phyloP scores from a whole-genome alignment of 2,888 invertebrate species.

The Ornithoptera priamus region DNA sequence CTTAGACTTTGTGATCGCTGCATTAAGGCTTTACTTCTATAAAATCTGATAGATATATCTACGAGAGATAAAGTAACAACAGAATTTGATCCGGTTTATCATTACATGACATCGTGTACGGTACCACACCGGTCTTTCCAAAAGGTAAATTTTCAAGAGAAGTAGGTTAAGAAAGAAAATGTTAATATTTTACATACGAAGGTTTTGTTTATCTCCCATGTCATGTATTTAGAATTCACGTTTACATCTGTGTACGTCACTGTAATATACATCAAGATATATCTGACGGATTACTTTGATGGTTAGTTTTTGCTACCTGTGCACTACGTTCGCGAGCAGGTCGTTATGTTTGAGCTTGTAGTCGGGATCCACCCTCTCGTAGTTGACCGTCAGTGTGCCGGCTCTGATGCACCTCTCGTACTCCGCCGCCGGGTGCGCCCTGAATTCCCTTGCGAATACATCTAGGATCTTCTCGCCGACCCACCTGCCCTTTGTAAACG shows the following conservation, averaged over 20 bases:
- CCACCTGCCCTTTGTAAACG: conserved; percentile 98
- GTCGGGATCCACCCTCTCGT: conserved; percentile 93
- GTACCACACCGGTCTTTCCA: conserved; percentile 27
- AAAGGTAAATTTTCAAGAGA: conserved; percentile 15
- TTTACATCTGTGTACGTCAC: conserved; percentile 6
- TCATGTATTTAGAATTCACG: conserved; percentile 14
- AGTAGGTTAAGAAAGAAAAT: conserved; percentile 15
- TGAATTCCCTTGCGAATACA: conserved; percentile 95
- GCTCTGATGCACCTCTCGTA: conserved; percentile 95
- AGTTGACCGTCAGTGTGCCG: conserved; percentile 96
- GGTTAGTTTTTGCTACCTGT: conserved; percentile 84
- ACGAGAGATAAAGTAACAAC: conserved; percentile 11
- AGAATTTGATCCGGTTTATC: conserved; percentile 2
- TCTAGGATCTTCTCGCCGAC: conserved; percentile 95
- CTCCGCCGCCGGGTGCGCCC: conserved; percentile 95
- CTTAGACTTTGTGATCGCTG: conserved; percentile 43
- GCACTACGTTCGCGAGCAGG: conserved; percentile 94
- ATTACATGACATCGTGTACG: conserved; percentile 12
- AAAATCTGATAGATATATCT: conserved; percentile 19
- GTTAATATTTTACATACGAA: conserved; percentile 28
- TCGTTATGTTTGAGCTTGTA: conserved; percentile 96
- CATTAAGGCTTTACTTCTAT: conserved; percentile 36
- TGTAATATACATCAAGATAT: too few species aligned
- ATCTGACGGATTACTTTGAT: too few species aligned
- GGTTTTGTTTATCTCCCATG: conserved; percentile 16